These are phyloP conservation scores for Hesperia comma DNA, from an alignment of 2,888 invertebrate species.

Conservation along the genomic window DNA sequence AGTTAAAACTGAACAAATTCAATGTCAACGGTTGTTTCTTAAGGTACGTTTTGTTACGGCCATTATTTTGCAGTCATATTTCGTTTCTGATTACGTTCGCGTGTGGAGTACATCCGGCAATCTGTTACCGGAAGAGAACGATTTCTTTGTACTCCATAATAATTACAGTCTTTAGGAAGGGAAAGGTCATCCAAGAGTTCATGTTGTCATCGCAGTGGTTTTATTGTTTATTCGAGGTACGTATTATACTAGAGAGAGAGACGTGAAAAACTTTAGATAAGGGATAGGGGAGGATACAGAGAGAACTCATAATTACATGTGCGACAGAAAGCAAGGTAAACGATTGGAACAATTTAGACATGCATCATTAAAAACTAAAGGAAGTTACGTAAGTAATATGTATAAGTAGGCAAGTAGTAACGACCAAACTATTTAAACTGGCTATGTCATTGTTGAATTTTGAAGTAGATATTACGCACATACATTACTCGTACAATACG, in stretches of 20 bases:
- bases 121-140: constrained; percentile 73
- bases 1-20: not conserved
- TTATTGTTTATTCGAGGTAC: not conserved
- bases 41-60: not conserved
- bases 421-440: constrained; percentile 1
- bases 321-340: not conserved
- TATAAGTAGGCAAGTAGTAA: not conserved
- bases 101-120: constrained; percentile 49
- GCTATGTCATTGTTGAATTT: constrained; percentile 12
- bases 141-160: constrained; percentile 67
- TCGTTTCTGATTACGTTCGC: constrained; percentile 33
- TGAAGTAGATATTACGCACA: not conserved
- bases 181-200: constrained; percentile 46
- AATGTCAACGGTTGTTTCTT: constrained; percentile 1
- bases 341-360: not conserved
- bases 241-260: not conserved
- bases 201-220: constrained; percentile 13
- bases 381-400: constrained; percentile 6
- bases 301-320: no score
- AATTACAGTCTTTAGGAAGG: constrained; percentile 54
- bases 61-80: constrained; percentile 2
- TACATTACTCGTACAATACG: not conserved
- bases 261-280: not conserved
- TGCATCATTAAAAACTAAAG: not conserved
- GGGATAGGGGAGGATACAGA: no score